Conservation (phyloP, 2,797 vertebrate species). For the Etheostoma perlongum region DNA sequence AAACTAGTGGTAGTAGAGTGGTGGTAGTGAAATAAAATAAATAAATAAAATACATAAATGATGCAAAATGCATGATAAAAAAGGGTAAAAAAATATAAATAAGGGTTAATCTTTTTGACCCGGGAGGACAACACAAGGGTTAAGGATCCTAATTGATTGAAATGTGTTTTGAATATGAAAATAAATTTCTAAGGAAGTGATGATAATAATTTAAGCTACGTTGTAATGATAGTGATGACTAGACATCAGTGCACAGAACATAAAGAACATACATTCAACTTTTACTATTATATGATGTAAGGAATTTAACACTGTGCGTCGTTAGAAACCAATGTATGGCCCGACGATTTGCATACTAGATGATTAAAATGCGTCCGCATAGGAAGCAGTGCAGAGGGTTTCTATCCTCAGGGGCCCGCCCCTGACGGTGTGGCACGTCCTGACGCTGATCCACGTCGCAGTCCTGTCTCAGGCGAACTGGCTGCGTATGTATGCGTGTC, state of each 20-base stretch:
- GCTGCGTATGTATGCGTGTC: slow-evolving; percentile 85
- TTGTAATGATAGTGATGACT: neutral
- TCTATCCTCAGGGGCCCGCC: slow-evolving; percentile 65
- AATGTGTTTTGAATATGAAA: neutral
- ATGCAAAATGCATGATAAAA: too few relatives aligned
- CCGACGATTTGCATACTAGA: too few relatives aligned
- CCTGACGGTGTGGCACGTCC: slow-evolving; percentile 61
- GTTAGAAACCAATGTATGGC: neutral
- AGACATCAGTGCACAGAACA: neutral
- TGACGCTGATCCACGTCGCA: slow-evolving; percentile 77
- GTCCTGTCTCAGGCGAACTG: slow-evolving; percentile 70
- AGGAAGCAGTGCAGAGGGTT: neutral
- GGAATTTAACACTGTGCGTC: too few relatives aligned
- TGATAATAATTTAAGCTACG: too few relatives aligned
- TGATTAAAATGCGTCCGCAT: neutral
- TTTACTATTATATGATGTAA: neutral
- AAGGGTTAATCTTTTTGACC: too few relatives aligned
- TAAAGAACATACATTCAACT: neutral
- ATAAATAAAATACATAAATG: too few relatives aligned
- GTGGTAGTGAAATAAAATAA: too few relatives aligned
- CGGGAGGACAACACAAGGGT: too few relatives aligned
- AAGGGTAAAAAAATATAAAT: too few relatives aligned
- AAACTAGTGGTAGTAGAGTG: too few relatives aligned
- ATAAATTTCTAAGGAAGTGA: neutral
- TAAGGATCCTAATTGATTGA: neutral